These are phyloP conservation scores for Allolobophora icterica DNA, from an alignment of 2,888 invertebrate genomes.

Conservation along the genomic window DNA sequence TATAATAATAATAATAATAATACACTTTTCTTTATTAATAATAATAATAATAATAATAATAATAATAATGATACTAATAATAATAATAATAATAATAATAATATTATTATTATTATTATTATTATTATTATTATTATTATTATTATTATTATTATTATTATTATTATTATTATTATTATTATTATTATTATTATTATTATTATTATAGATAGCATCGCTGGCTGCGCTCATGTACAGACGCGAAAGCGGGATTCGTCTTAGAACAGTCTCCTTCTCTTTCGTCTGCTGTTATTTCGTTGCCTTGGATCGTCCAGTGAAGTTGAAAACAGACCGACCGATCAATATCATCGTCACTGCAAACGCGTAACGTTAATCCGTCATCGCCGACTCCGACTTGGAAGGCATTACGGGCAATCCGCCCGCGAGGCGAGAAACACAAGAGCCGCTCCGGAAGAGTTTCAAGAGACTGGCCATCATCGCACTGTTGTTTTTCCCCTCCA, in stretches of 20 bases:
- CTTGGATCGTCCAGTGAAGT: not conserved
- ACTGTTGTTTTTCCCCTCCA: not conserved
- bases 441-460: not conserved
- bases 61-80: no score
- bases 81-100: no score
- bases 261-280: not conserved
- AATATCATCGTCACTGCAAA: not conserved
- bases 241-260: not conserved
- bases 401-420: not conserved
- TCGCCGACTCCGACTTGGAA: not conserved
- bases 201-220: not conserved
- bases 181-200: no score
- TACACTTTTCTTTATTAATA: no score
- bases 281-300: not conserved
- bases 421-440: not conserved
- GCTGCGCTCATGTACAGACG: not conserved
- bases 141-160: no score
- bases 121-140: no score
- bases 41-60: no score
- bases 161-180: no score
- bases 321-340: not conserved
- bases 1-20: no score
- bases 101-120: no score
- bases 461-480: not conserved
- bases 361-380: not conserved